phyloP scores from a whole-genome alignment of 30 jellyfish, hydroid and myxozoan genomes.

The Pseudorhiza aurosa region DNA sequence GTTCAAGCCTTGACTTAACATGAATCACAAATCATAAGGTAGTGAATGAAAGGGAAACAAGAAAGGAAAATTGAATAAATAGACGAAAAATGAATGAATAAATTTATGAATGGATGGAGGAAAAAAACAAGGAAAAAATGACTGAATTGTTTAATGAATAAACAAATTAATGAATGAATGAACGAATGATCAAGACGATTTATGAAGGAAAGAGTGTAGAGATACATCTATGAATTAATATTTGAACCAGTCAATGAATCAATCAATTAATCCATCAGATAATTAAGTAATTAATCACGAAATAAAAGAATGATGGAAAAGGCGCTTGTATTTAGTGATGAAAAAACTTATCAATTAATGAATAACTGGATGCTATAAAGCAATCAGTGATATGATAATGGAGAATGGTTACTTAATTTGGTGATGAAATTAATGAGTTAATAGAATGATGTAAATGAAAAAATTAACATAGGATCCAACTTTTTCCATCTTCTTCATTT shows the following conservation, averaged over 20 bases:
- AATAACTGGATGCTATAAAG: not conserved
- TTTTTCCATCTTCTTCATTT: no score
- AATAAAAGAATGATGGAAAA: no score
- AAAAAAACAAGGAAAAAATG: not conserved
- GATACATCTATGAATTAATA: not conserved
- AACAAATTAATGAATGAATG: not conserved
- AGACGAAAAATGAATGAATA: not conserved
- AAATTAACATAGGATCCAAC: no score
- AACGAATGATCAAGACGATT: not conserved
- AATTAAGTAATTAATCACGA: no score
- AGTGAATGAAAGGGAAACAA: no score
- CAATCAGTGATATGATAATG: no score
- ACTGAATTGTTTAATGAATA: not conserved
- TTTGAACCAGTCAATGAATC: not conserved
- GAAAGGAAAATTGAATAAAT: no score
- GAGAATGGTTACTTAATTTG: not conserved
- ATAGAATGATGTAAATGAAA: no score
- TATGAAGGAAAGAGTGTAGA: no score
- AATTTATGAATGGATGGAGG: not conserved
- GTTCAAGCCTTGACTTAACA: no score
- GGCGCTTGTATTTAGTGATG: not conserved
- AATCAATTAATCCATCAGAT: not conserved
- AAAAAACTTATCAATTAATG: not conserved
- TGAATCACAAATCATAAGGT: no score
- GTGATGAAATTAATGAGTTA: not conserved